Conservation (phyloP, 37 sponge, comb jelly and placozoan genomes). For the Mnemiopsis leidyi region DNA sequence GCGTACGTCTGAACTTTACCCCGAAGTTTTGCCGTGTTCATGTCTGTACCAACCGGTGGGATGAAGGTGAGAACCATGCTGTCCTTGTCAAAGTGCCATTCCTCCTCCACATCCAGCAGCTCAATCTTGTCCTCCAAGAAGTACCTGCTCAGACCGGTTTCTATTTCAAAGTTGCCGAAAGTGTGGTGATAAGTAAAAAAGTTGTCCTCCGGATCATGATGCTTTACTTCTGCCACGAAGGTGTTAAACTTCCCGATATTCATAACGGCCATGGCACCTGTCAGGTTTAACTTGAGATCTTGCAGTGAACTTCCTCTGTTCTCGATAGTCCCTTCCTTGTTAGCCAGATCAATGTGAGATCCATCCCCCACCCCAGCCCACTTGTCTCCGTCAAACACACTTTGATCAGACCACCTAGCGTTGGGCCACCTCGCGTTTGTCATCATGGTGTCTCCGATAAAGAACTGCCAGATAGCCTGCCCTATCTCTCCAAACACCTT, state of each 20-base stretch:
- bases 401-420: neutral
- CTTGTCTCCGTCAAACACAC: neutral
- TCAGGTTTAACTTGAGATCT: neutral
- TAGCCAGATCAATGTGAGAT: no score
- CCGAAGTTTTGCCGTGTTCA: neutral
- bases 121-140: conserved; percentile 73
- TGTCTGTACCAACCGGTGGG: conserved; percentile 33
- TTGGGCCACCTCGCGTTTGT: neutral
- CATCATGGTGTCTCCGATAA: neutral
- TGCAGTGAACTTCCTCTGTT: neutral
- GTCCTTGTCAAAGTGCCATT: conserved; percentile 73
- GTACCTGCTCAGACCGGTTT: conserved; percentile 8
- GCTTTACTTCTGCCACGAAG: conserved; percentile 46
- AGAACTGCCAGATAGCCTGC: neutral
- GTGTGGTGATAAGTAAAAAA: conserved; percentile 57
- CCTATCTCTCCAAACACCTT: neutral
- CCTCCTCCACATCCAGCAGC: conserved; percentile 70
- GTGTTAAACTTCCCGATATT: conserved; percentile 69
- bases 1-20: conserved; percentile 68
- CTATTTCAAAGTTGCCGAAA: neutral
- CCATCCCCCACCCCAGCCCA: neutral
- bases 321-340: neutral
- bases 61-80: conserved; percentile 66
- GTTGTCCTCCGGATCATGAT: conserved; percentile 42
- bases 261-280: conserved; percentile 69